Evolutionary conservation across 1,140 invertebrate genomes (phyloP).

Genomic region (Drosophila jambulina): DNA sequence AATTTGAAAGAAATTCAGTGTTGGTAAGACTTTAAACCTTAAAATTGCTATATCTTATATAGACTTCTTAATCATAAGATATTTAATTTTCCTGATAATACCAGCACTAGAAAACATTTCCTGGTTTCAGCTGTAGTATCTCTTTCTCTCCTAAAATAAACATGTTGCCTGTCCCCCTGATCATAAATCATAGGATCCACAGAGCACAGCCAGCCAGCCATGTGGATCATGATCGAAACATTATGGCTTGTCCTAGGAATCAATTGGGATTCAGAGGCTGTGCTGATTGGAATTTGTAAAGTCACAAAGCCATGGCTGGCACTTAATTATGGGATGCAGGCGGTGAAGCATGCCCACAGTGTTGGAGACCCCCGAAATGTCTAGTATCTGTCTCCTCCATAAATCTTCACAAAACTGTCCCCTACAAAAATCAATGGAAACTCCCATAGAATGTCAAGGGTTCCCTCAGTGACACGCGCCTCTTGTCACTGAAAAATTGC

Average conservation of each 20-base stretch:
- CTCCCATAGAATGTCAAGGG: slow-evolving; percentile 37
- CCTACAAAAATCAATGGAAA: slow-evolving; percentile 23
- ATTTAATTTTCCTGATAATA: background rate
- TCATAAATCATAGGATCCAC: slow-evolving; percentile 69
- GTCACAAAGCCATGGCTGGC: slow-evolving; percentile 78
- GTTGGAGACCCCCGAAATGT: background rate
- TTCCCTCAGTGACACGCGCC: slow-evolving; percentile 29
- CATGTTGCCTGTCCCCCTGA: slow-evolving; percentile 15
- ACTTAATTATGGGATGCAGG: slow-evolving; percentile 74
- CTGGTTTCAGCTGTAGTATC: background rate
- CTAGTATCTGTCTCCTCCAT: slow-evolving; percentile 28
- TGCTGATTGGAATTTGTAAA: slow-evolving; percentile 80
- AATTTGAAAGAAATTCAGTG: background rate
- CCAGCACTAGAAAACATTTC: background rate
- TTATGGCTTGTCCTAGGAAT: slow-evolving; percentile 52
- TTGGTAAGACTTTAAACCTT: background rate
- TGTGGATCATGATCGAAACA: slow-evolving; percentile 48
- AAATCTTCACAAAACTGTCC: slow-evolving; percentile 58
- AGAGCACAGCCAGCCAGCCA: slow-evolving; percentile 32
- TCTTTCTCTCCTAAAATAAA: slow-evolving; percentile 9
- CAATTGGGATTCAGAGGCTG: slow-evolving; percentile 31
- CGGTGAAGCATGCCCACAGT: slow-evolving; percentile 63
- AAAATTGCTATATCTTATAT: background rate
- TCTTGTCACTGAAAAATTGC: slow-evolving; percentile 73
- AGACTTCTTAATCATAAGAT: background rate